Conservation (phyloP, 1,140 invertebrate genomes). For the Nautilus pompilius region DNA sequence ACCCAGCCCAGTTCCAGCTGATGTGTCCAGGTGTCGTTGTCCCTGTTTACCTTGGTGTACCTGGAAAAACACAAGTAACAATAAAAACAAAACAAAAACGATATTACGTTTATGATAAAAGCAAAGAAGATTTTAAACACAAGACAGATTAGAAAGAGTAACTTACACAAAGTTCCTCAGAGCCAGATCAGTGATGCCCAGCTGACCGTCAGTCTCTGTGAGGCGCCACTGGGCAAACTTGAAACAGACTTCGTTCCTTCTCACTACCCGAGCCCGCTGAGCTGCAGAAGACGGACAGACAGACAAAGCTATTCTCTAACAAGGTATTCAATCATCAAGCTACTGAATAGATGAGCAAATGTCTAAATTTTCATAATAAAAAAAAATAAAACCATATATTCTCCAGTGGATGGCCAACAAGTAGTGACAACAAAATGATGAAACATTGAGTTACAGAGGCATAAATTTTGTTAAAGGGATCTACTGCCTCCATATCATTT, state of each 20-base stretch:
- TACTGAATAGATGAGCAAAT: too few species aligned
- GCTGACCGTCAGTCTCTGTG: slow-evolving; percentile 94
- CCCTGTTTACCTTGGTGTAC: slow-evolving; percentile 94
- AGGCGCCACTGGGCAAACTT: slow-evolving; percentile 98
- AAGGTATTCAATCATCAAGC: too few species aligned
- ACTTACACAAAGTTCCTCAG: slow-evolving; percentile 90
- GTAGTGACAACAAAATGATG: too few species aligned
- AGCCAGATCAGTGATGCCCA: slow-evolving; percentile 93
- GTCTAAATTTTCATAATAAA: not conserved
- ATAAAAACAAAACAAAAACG: slow-evolving; percentile 1
- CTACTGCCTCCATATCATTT: too few species aligned
- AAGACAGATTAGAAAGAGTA: not conserved
- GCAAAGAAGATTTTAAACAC: not conserved
- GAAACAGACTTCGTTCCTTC: slow-evolving; percentile 96
- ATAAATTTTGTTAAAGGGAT: too few species aligned
- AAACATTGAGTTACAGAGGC: too few species aligned
- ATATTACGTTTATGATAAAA: too few species aligned
- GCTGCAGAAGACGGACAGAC: too few species aligned
- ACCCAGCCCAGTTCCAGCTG: slow-evolving; percentile 95
- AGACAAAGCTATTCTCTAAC: too few species aligned
- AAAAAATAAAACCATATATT: not conserved
- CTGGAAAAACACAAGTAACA: slow-evolving; percentile 45
- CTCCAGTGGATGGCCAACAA: too few species aligned
- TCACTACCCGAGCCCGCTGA: slow-evolving; percentile 63
- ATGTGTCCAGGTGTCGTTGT: slow-evolving; percentile 96